These are phyloP conservation scores for Lasioglossum malachurum DNA, from an alignment of 2,888 invertebrate species.

Conservation along the genomic window DNA sequence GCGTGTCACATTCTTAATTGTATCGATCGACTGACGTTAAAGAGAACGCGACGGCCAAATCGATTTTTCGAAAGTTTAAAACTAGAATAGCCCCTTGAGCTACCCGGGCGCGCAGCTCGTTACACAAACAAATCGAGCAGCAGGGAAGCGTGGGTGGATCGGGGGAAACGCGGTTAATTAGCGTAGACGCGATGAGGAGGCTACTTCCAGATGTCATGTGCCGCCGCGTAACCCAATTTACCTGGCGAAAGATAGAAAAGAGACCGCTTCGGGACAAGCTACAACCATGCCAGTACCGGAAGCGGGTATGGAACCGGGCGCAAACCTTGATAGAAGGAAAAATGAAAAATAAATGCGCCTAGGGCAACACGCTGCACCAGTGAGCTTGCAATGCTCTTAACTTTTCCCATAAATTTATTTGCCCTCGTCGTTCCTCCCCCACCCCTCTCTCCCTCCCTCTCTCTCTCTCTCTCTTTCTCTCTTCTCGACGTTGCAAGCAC, in stretches of 20 bases:
- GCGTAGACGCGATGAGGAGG: constrained; percentile 38
- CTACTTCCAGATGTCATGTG: constrained; percentile 63
- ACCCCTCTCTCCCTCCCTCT: not conserved
- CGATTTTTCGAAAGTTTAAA: not conserved
- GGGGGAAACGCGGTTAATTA: constrained; percentile 64
- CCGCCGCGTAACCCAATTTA: constrained; percentile 67
- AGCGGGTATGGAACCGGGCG: constrained; percentile 19
- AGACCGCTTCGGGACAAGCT: constrained; percentile 19
- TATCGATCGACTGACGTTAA: not conserved
- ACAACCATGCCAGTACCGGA: constrained; percentile 21
- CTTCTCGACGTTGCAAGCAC: constrained; percentile 10
- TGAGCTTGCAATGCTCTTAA: constrained; percentile 81
- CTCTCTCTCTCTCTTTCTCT: not conserved
- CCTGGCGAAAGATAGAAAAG: constrained; percentile 47
- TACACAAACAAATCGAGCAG: constrained; percentile 43
- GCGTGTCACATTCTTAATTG: not conserved
- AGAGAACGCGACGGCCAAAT: not conserved
- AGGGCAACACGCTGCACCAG: constrained; percentile 73
- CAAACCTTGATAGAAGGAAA: constrained; percentile 56
- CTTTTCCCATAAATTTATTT: constrained; percentile 83
- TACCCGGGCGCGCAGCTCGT: constrained; percentile 10
- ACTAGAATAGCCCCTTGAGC: constrained; percentile 14
- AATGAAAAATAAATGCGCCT: constrained; percentile 72
- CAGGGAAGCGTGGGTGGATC: not conserved
- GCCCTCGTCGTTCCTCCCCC: constrained; percentile 34